Evolutionary conservation across 2,888 invertebrate species (phyloP).

Genomic region (Stenodera caucasica): DNA sequence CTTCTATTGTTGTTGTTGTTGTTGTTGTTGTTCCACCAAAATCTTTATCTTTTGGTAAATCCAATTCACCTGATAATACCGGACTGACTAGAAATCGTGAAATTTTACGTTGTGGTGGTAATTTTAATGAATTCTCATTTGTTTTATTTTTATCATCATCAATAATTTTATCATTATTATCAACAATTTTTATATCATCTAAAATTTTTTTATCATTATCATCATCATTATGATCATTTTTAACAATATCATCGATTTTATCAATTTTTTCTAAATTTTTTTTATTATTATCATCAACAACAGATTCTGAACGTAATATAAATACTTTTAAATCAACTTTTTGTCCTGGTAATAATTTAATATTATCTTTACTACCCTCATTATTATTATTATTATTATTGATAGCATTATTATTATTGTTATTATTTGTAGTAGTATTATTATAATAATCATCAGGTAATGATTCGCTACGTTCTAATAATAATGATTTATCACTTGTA

Average conservation of each 20-base stretch:
- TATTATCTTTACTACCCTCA: conserved; percentile 32
- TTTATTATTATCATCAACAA: conserved; percentile 5
- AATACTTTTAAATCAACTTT: conserved; percentile 51
- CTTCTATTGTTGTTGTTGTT: conserved; percentile 12
- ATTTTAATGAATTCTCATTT: conserved; percentile 42
- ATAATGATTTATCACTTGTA: neutral
- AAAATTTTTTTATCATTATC: conserved; percentile 17
- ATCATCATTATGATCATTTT: conserved; percentile 26
- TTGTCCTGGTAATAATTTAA: conserved; percentile 45
- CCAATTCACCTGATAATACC: conserved; percentile 64
- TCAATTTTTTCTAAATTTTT: neutral
- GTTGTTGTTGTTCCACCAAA: conserved; percentile 31
- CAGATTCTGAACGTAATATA: conserved; percentile 37
- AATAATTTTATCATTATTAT: conserved; percentile 25
- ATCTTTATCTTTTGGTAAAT: conserved; percentile 52
- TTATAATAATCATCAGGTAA: neutral
- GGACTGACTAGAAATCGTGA: conserved; percentile 83
- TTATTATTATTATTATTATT: too few species aligned
- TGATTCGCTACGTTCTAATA: conserved; percentile 5
- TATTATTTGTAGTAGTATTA: neutral
- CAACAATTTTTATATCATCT: neutral
- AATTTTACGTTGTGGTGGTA: conserved; percentile 68
- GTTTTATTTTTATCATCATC: conserved; percentile 32
- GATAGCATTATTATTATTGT: neutral
- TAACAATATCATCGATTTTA: conserved; percentile 24